phyloP scores from a whole-genome alignment of 53 echinoderm and acorn worm species.

The Holothuria scabra region DNA sequence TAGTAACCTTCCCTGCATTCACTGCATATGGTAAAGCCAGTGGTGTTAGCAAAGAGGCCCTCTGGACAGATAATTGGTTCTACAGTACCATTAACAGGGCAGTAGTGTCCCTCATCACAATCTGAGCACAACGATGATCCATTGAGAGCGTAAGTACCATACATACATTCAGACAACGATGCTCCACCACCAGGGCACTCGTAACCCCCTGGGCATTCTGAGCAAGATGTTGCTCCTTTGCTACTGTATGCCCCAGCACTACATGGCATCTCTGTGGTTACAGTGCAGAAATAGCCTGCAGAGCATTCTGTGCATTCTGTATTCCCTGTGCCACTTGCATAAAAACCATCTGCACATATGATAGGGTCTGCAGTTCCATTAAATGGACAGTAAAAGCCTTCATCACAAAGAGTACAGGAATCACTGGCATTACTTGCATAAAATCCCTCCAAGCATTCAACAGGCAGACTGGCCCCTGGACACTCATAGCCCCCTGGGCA shows the following conservation, averaged over 20 bases:
- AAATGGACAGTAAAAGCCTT: constrained; percentile 65
- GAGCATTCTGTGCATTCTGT: constrained; percentile 59
- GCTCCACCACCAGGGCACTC: constrained; percentile 58
- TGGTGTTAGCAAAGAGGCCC: constrained; percentile 50
- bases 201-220: constrained; percentile 72
- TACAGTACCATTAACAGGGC: constrained; percentile 47
- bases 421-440: constrained; percentile 69
- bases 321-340: constrained; percentile 30
- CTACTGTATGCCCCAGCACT: constrained; percentile 62
- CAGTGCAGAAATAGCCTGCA: constrained; percentile 66
- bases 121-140: constrained; percentile 62
- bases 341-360: constrained; percentile 64
- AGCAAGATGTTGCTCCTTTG: constrained; percentile 63
- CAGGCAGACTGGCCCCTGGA: constrained; percentile 29
- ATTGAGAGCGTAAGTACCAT: constrained; percentile 70
- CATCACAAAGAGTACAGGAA: constrained; percentile 56
- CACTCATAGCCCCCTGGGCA: constrained; percentile 74
- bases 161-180: constrained; percentile 45
- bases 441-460: constrained; percentile 57
- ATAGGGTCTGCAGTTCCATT: constrained; percentile 58
- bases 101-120: constrained; percentile 72
- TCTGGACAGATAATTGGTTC: constrained; percentile 48
- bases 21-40: constrained; percentile 62
- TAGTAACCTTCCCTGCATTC: constrained; percentile 80
- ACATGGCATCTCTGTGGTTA: constrained; percentile 58